Conservation (phyloP, 2,797 vertebrate genomes). For the Sebastes hubbsi region DNA sequence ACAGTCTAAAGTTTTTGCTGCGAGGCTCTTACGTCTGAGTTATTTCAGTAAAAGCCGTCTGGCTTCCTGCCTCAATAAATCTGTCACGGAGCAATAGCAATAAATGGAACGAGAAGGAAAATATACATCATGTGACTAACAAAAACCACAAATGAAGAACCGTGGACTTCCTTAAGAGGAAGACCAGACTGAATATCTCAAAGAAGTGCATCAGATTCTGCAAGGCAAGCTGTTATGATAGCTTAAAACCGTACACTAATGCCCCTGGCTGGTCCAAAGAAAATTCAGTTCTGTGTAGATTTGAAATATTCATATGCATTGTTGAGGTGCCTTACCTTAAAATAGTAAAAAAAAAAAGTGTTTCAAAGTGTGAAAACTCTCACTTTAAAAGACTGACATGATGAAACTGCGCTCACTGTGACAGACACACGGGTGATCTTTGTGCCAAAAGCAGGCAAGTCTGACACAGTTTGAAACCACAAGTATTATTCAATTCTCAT, state of each 20-base stretch:
- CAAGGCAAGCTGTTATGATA: background rate
- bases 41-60: conserved; percentile 54
- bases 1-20: conserved; percentile 33
- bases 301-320: background rate
- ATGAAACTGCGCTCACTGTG: background rate
- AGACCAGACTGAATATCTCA: conserved; percentile 2
- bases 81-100: conserved; percentile 39
- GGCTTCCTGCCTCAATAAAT: conserved; percentile 49
- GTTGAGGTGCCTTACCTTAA: background rate
- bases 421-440: background rate
- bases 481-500: conserved; percentile 40
- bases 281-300: background rate
- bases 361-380: background rate
- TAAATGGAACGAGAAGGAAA: conserved; percentile 46
- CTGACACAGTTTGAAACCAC: conserved; percentile 39
- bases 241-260: background rate
- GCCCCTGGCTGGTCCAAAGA: background rate
- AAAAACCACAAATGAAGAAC: conserved; percentile 48
- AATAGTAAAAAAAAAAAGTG: background rate
- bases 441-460: conserved; percentile 2
- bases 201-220: conserved; percentile 12
- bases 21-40: conserved; percentile 25
- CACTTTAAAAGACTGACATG: background rate
- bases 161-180: conserved; percentile 7
- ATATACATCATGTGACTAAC: conserved; percentile 19